phyloP scores from a whole-genome alignment of 2,797 vertebrate species.

The Australoheros facetus region DNA sequence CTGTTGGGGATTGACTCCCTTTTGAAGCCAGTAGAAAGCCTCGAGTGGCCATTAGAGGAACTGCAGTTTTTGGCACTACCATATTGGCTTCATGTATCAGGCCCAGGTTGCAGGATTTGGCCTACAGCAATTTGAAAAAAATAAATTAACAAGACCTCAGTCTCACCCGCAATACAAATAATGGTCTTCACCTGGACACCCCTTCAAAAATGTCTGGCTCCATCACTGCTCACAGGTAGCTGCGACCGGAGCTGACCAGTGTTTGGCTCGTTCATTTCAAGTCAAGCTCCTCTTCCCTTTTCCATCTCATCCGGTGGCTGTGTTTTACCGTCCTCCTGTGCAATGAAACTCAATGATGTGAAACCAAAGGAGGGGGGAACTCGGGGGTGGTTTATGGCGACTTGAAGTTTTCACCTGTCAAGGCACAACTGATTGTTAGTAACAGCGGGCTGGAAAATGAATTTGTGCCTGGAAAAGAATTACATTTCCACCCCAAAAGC shows the following conservation, averaged over 20 bases:
- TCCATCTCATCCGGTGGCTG: slow-evolving; percentile 55
- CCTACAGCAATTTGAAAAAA: not conserved
- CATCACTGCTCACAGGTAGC: not conserved
- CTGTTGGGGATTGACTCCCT: not conserved
- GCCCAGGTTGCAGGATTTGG: not conserved
- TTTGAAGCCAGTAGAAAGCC: not conserved
- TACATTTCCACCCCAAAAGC: slow-evolving; percentile 49
- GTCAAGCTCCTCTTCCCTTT: slow-evolving; percentile 14
- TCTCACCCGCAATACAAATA: not conserved
- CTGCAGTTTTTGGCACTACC: not conserved
- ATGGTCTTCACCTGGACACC: not conserved
- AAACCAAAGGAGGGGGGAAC: slow-evolving; percentile 40
- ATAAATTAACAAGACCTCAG: not conserved
- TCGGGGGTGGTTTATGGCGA: slow-evolving; percentile 63
- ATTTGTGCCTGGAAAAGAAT: slow-evolving; percentile 43
- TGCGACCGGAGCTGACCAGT: not conserved
- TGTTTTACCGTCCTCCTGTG: slow-evolving; percentile 67
- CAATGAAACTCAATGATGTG: slow-evolving; percentile 73
- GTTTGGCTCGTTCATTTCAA: slow-evolving; percentile 1
- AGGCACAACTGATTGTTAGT: slow-evolving; percentile 65
- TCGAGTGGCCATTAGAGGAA: not conserved
- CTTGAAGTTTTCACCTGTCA: slow-evolving; percentile 61
- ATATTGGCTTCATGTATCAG: not conserved
- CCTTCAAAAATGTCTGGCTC: not conserved
- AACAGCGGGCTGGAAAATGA: slow-evolving; percentile 57